These are phyloP conservation scores for Nomada fucata DNA, from an alignment of 2,888 invertebrate species.

Conservation along the genomic window DNA sequence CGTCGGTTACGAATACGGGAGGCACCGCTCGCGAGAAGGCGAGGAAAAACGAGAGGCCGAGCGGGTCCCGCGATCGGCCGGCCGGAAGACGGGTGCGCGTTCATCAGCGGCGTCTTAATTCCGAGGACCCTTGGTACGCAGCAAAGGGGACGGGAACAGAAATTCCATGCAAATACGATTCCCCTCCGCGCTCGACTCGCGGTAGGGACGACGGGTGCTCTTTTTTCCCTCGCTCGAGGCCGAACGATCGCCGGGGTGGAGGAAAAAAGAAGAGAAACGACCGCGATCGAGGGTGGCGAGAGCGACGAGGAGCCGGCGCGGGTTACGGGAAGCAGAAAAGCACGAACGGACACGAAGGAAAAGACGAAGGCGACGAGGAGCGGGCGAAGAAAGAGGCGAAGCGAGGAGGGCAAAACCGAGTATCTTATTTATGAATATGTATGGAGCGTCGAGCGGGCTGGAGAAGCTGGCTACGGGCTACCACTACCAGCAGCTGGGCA, in stretches of 20 bases:
- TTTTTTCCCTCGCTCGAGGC: constrained; percentile 26
- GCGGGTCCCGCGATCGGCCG: constrained; percentile 20
- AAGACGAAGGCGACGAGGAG: constrained; percentile 11
- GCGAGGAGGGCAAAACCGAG: constrained; percentile 63
- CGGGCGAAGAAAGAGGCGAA: neutral
- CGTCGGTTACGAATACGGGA: neutral
- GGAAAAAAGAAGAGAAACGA: neutral
- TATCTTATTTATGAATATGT: constrained; percentile 82
- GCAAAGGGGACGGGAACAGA: constrained; percentile 30
- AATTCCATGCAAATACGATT: constrained; percentile 76
- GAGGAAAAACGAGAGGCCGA: constrained; percentile 11
- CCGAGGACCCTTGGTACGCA: constrained; percentile 54
- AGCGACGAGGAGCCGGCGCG: neutral
- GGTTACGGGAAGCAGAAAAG: neutral
- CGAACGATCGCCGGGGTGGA: constrained; percentile 11
- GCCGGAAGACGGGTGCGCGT: constrained; percentile 28
- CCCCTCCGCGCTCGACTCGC: constrained; percentile 34
- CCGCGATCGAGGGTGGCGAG: constrained; percentile 25
- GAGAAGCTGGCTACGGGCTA: constrained; percentile 61
- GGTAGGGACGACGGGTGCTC: constrained; percentile 32
- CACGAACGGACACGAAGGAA: neutral
- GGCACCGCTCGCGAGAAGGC: neutral
- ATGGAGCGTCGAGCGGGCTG: constrained; percentile 65
- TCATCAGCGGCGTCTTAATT: constrained; percentile 78
- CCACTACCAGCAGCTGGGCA: constrained; percentile 36